A percentile compares a stretch with the other conserved stretches of the same genome.
Evolutionary conservation across 2,113 vertebrate genomes (phyloP).

Genomic region (Clinocottus analis): DNA sequence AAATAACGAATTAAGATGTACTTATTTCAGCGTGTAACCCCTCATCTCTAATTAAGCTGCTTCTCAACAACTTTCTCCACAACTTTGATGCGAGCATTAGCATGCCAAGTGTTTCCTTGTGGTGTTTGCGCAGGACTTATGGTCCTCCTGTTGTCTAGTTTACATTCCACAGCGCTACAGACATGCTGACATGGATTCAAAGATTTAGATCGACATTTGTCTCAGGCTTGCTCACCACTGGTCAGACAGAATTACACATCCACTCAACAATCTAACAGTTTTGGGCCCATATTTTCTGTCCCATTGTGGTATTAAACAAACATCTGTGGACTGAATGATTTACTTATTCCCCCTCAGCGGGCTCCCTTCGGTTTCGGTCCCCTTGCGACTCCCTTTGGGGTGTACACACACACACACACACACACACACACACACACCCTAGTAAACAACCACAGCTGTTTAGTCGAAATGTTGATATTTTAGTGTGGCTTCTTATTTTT

Average conservation of each 20-base stretch:
- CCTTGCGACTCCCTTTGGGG: constrained; percentile 59
- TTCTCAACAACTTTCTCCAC: constrained; percentile 24
- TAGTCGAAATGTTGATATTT: constrained; percentile 50
- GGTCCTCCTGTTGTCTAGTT: constrained; percentile 56
- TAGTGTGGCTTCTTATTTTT: constrained; percentile 21
- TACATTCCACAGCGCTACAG: constrained; percentile 38
- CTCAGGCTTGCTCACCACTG: constrained; percentile 32
- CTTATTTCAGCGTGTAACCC: constrained; percentile 19
- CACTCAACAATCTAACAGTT: constrained; percentile 48
- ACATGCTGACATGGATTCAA: constrained; percentile 48
- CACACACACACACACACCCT: constrained; percentile 3
- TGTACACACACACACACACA: constrained; percentile 1
- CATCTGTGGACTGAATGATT: constrained; percentile 71
- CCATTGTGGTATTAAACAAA: constrained; percentile 62
- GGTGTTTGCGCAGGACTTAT: constrained; percentile 40
- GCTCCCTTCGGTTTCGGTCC: constrained; percentile 62
- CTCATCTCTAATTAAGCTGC: constrained; percentile 20
- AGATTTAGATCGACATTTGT: constrained; percentile 56
- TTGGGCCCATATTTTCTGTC: constrained; percentile 36
- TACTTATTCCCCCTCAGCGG: constrained; percentile 70
- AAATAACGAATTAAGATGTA: neutral
- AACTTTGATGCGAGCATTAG: neutral
- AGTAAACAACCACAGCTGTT: constrained; percentile 71
- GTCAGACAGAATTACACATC: constrained; percentile 29
- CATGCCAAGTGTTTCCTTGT: constrained; percentile 37